Evolutionary conservation across 2,797 vertebrate species (phyloP).

Genomic region (Coregonus sp.): DNA sequence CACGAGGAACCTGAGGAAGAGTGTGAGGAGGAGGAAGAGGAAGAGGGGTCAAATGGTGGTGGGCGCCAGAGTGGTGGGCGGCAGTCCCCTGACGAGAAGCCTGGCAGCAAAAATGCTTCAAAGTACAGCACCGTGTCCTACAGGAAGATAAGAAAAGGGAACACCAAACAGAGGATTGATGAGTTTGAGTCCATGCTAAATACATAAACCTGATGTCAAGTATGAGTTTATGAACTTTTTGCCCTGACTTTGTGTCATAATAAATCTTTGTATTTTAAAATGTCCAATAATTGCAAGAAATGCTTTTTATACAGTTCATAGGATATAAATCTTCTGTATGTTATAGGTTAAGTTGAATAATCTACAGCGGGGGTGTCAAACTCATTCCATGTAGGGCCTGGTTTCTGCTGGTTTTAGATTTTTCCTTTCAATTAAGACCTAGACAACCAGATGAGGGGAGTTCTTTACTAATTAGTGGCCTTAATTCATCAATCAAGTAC

Average conservation of each 20-base stretch:
- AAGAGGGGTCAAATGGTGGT: neutral
- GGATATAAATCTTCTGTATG: neutral
- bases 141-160: conserved; percentile 88
- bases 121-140: conserved; percentile 92
- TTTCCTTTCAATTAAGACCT: too few relatives aligned
- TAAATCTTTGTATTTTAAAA: neutral
- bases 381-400: too few relatives aligned
- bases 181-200: conserved; percentile 93
- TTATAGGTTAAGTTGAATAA: too few relatives aligned
- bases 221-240: neutral
- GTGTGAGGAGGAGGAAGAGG: conserved; percentile 32
- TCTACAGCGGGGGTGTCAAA: too few relatives aligned
- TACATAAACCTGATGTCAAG: neutral
- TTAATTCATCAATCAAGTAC: too few relatives aligned
- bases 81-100: conserved; percentile 45
- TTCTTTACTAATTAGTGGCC: too few relatives aligned
- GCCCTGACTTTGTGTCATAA: neutral
- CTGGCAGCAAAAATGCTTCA: conserved; percentile 62
- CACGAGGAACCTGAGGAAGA: conserved; percentile 49
- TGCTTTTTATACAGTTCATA: neutral
- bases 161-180: conserved; percentile 90
- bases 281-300: neutral
- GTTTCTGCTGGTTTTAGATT: too few relatives aligned
- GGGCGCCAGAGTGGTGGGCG: neutral
- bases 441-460: too few relatives aligned